Evolutionary conservation across 2,888 invertebrate species (phyloP).

Genomic region (Perdita meconis): DNA sequence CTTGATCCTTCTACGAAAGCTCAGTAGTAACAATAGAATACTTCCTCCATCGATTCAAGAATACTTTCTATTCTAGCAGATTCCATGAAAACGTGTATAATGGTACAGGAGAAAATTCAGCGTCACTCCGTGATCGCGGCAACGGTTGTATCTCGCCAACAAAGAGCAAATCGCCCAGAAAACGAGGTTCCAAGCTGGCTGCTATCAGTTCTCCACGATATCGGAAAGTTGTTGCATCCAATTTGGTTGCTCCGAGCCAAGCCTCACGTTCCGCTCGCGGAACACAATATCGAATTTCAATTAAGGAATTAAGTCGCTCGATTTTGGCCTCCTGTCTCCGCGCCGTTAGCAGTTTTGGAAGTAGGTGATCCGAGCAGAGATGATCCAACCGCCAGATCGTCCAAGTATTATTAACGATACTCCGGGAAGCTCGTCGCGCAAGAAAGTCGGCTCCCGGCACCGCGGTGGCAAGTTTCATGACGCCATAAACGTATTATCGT

Average conservation of each 20-base stretch:
- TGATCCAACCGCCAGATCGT: slow-evolving; percentile 15
- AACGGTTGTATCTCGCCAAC: slow-evolving; percentile 9
- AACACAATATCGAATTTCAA: slow-evolving; percentile 47
- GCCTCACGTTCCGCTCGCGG: slow-evolving; percentile 6
- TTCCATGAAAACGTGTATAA: background rate
- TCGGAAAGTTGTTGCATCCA: slow-evolving; percentile 52
- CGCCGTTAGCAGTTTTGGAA: slow-evolving; percentile 15
- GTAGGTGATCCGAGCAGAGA: background rate
- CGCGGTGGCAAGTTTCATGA: slow-evolving; percentile 66
- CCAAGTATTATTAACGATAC: slow-evolving; percentile 52
- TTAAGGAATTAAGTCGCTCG: slow-evolving; percentile 50
- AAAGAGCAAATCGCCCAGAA: slow-evolving; percentile 26
- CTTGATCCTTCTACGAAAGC: no score
- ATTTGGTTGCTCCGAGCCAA: slow-evolving; percentile 42
- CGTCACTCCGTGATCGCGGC: background rate
- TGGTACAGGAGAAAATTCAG: slow-evolving; percentile 1
- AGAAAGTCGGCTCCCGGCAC: slow-evolving; percentile 58
- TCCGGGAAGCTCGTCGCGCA: slow-evolving; percentile 12
- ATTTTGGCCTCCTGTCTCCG: slow-evolving; percentile 20
- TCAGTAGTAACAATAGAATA: background rate
- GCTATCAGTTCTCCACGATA: slow-evolving; percentile 29
- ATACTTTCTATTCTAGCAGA: no score
- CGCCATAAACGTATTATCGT: slow-evolving; percentile 71
- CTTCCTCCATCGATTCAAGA: background rate
- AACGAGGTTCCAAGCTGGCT: slow-evolving; percentile 22